phyloP scores from a whole-genome alignment of 2,888 invertebrate species.

The Heliconius hortense region DNA sequence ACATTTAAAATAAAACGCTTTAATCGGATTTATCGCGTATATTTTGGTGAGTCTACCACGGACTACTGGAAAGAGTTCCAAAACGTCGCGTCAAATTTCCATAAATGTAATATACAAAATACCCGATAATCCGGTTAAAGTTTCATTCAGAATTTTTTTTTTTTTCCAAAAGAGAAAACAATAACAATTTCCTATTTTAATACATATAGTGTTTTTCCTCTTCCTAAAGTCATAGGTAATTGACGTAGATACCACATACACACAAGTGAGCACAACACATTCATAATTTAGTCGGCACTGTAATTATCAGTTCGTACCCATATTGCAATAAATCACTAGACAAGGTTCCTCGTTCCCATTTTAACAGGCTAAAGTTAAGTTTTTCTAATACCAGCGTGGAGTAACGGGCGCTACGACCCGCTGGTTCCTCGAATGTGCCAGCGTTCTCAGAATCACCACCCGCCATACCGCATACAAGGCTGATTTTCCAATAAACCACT shows the following conservation, averaged over 20 bases:
- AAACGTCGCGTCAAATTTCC: no score
- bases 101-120: no score
- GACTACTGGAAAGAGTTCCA: no score
- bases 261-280: neutral
- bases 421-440: conserved; percentile 71
- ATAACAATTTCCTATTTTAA: neutral
- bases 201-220: neutral
- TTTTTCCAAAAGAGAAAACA: neutral
- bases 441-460: conserved; percentile 73
- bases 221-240: neutral
- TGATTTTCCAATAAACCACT: conserved; percentile 56
- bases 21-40: no score
- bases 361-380: conserved; percentile 69
- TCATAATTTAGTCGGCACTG: neutral
- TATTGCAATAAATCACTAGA: conserved; percentile 71
- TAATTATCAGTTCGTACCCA: conserved; percentile 56
- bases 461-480: conserved; percentile 68
- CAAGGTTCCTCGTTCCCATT: conserved; percentile 65
- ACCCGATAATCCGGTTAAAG: no score
- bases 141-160: no score
- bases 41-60: no score
- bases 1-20: no score
- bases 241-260: neutral
- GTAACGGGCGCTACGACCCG: conserved; percentile 71
- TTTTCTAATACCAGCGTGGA: conserved; percentile 68